These are phyloP conservation scores for Notarius quadriscutis DNA, from an alignment of 2,113 vertebrate species.

Conservation along the genomic window DNA sequence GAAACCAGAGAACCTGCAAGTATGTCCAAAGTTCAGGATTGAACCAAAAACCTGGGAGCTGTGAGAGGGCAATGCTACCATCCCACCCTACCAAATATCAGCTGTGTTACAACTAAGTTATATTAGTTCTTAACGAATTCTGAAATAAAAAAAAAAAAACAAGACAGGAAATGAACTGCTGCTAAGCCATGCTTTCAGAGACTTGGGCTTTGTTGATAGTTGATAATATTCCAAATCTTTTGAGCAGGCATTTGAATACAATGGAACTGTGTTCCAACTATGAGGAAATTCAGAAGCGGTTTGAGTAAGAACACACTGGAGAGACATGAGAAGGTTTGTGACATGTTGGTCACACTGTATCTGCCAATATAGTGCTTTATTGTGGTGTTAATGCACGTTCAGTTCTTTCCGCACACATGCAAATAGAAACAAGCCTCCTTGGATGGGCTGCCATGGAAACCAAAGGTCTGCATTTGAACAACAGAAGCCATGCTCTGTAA, in stretches of 20 bases:
- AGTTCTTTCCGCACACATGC: constrained; percentile 62
- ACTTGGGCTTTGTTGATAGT: background rate
- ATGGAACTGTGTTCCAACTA: background rate
- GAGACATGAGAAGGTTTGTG: background rate
- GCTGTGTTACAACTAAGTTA: background rate
- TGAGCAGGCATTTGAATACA: background rate
- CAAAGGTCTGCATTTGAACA: constrained; percentile 69
- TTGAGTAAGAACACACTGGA: background rate
- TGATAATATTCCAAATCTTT: background rate
- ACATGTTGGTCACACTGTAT: background rate
- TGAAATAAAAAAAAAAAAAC: background rate
- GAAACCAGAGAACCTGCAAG: too few species aligned
- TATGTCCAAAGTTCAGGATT: background rate
- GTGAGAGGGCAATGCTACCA: background rate
- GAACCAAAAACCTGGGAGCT: background rate
- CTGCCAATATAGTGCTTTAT: background rate
- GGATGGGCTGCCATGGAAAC: constrained; percentile 70
- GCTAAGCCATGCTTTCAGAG: background rate
- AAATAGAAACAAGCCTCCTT: constrained; percentile 68
- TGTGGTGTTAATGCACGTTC: constrained; percentile 25
- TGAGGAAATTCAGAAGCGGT: background rate
- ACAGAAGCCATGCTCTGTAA: constrained; percentile 61
- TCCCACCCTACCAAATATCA: background rate
- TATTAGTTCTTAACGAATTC: background rate
- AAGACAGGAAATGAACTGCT: background rate